These are phyloP conservation scores for Centrocercus urophasianus DNA, from an alignment of 2,113 vertebrate species.

Conservation along the genomic window DNA sequence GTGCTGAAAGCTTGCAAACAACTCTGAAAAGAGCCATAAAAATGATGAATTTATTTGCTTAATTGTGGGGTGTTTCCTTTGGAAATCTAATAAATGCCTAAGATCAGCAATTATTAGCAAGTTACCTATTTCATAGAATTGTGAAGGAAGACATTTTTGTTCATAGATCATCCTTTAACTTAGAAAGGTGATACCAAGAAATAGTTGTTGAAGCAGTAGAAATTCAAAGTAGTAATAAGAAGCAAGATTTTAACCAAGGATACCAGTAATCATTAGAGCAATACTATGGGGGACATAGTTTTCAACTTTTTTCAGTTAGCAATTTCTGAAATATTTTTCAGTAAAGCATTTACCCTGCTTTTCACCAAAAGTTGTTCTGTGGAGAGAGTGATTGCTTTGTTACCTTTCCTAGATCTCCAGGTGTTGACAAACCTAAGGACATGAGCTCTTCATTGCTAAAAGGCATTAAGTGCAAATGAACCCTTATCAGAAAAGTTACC, in stretches of 20 bases:
- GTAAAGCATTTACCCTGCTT: background rate
- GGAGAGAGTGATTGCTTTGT: background rate
- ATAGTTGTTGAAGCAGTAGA: background rate
- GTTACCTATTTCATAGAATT: background rate
- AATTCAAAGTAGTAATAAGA: background rate
- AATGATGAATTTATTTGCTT: background rate
- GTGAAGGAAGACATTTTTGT: background rate
- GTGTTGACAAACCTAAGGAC: background rate
- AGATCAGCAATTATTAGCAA: background rate
- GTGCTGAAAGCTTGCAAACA: background rate
- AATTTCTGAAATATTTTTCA: background rate
- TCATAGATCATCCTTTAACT: background rate
- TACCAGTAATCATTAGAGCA: background rate
- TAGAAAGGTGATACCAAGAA: background rate
- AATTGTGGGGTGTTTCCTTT: background rate
- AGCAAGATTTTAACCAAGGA: background rate
- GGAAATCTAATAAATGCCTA: background rate
- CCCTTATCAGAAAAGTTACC: background rate
- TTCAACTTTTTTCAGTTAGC: background rate
- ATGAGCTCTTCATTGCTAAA: background rate
- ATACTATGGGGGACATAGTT: background rate
- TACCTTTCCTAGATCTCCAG: background rate
- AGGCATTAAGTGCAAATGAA: background rate
- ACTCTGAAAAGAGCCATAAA: background rate
- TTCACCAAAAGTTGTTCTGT: background rate